phyloP scores from a whole-genome alignment of 2,888 invertebrate species.

The Cryptophagus acutangulus region DNA sequence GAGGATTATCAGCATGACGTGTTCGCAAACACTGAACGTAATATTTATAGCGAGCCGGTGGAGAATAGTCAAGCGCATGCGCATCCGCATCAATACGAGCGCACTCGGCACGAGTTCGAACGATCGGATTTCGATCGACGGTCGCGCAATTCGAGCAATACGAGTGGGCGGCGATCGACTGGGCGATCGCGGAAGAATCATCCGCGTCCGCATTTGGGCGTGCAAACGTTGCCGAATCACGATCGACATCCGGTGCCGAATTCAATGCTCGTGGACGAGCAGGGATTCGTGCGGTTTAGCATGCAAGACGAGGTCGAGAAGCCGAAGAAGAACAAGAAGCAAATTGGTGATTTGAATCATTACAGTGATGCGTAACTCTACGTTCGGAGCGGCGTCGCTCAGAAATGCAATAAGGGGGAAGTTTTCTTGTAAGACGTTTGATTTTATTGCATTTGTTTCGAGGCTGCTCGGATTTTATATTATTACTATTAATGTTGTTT shows the following conservation, averaged over 20 bases:
- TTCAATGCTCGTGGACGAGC: slow-evolving; percentile 85
- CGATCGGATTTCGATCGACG: slow-evolving; percentile 53
- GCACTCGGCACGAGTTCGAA: slow-evolving; percentile 55
- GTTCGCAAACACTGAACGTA: slow-evolving; percentile 48
- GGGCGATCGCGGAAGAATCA: slow-evolving; percentile 46
- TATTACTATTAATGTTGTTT: too few relatives aligned
- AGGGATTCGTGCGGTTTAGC: slow-evolving; percentile 84
- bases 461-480: neutral
- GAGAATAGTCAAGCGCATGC: slow-evolving; percentile 38
- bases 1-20: slow-evolving; percentile 40
- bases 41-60: slow-evolving; percentile 48
- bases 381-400: slow-evolving; percentile 32
- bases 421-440: slow-evolving; percentile 29
- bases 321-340: slow-evolving; percentile 39
- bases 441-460: neutral
- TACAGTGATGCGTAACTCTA: slow-evolving; percentile 45
- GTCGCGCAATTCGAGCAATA: slow-evolving; percentile 45
- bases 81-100: slow-evolving; percentile 42
- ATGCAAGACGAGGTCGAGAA: slow-evolving; percentile 42
- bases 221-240: slow-evolving; percentile 55
- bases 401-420: slow-evolving; percentile 33
- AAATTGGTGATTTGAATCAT: slow-evolving; percentile 39
- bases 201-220: slow-evolving; percentile 51
- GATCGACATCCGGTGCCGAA: slow-evolving; percentile 51
- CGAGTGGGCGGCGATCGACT: slow-evolving; percentile 44